Base-by-base conservation (phyloP, 2,888 invertebrate genomes). In the Chrysolina oricalcia region DNA sequence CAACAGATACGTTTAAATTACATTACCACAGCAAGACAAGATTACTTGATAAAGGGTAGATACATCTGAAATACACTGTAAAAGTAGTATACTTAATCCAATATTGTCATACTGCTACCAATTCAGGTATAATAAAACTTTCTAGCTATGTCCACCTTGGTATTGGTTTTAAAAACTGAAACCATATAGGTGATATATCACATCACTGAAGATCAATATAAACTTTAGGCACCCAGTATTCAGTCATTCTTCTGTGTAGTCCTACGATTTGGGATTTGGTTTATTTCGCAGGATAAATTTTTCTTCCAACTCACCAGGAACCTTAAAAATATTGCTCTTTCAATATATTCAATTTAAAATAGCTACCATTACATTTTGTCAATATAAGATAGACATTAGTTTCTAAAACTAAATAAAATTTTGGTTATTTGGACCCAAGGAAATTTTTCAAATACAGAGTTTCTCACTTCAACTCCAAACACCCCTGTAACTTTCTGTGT, bases 291-390 rank as follows among this genome's bases (percentile, higher is more conserved):
- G 79, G 72, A 88, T 88, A 88, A 92, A 92, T 83, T 90, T 90
- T 80, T 91, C 91, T 84, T 92, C 92, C 84, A 92, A 88, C 83
- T 90, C 90, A 80, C 92, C 92, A 78, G 92, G 91, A 82, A 92
- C 90, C 92, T 92, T 90, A 90, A 89, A 82, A 67, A 79, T 75
- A 74, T 70, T 64, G 19, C 27, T 40, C 23, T 63, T 68, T 62
- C 62, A 56, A 66, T 66, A 70, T 71, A 63, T 59, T 70, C 50
- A 23, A 6, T 19, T 40, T 41, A 64, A 17, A 64, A 64, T n/a
- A 43, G 19, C 43, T 41, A 43, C 13, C 41, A 35, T 8, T 35
- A 35, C 35, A 35, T 35, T 35, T 35, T 35, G 4, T 35, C 8
- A 35, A 35, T 35, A 35, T 6, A 35, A 35, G 8, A 8, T 6